Base-by-base conservation (phyloP, 2,797 vertebrate genomes). In the Percopsis omiscomaycus region DNA sequence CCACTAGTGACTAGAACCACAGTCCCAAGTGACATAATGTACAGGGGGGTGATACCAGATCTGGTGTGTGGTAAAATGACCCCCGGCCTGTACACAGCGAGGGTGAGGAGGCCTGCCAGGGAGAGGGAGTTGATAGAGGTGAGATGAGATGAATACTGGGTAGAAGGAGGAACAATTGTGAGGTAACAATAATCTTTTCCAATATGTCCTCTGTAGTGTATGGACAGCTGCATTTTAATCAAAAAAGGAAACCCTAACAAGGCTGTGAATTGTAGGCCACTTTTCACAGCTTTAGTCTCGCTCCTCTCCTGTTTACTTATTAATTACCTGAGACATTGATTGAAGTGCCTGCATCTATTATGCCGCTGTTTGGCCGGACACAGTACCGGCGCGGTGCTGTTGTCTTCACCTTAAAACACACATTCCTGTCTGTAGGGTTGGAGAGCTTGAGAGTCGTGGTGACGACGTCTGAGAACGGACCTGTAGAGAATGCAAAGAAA, bases 391-490 rank as follows among this genome's bases (percentile, higher is more conserved):
- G 97, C 0, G 98, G 98, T 0, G 98, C 98, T 1, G 98, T 99
- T 50, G 97, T 99, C 95, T 99, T 99, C 79, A 99, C 97, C 92
- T 99, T 99, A 86, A 99, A 99, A 83, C 96, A 98, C 75, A 99
- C 94, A 69, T 96, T 98, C 87, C 93, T 94, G 79, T 99, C 96
- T 92, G 96, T 96, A 9, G 97, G 96, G 86, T 99, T 99, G 85
- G 94, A 91, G 49, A 99, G 96, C 90, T 98, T 99, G 80, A 99
- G 92, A 86, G 95, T 96, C 84, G 96, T 94, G 73, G 96, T 99
- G 85, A 99, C 95, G 52, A 99, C 97, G 78, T 99, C 98, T 80
- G 96, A 97, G 89, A 99, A 99, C n/a, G 98, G 98, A 91, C 98
- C 98, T 99, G 88, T 0, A 27, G 59, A 69, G 48, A 77, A 32